Base-by-base conservation (phyloP, 2,797 vertebrate genomes). In the Chaetophractus vellerosus region DNA sequence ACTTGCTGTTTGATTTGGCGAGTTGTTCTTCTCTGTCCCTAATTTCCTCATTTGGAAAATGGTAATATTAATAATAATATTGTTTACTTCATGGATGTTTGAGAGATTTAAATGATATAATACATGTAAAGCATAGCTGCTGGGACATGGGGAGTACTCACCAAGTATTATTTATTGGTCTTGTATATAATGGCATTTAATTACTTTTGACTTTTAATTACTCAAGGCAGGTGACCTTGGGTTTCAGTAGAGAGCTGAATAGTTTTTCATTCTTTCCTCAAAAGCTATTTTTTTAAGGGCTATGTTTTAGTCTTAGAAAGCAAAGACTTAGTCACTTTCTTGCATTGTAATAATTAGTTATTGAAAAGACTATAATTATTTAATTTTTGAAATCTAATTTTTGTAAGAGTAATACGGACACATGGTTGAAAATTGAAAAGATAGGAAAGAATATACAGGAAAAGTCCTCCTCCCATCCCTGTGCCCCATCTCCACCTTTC, bases 231-330 rank as follows among this genome's bases (percentile, higher is more conserved):
- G 55, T 19, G 31, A 33, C 79, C n/a, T 88, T 83, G 26, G 93
- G 48, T 71, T 83, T 93, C 24, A 41, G 19, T 48, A 45, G 48
- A 83, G 23, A 91, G 38, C 55, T 76, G 48, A 96, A 45, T 71
- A 38, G 18, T 71, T 91, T 57, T 90, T 90, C 3, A 71, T 92
- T 63, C 33, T 92, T 92, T 90, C 10, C 59, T 92, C 55, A 82
- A 92, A 89, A 92, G 28, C 24, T 74, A 0, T 75, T 84, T 81
- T 92, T 36, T 85, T 48, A 80, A 93, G 57, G 59, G 24, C 36
- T 59, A 19, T 2, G 12, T 92, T 55, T 91, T 68, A 66, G 26
- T 80, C 12, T 71, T 45, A 66, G 31, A 89, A 83, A 61, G 9
- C 59, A 85, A 48, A 75, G 59, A 75, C 19, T 74, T 75, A 80